phyloP scores from a whole-genome alignment of 2,113 vertebrate genomes.

The Poicephalus gulielmi region DNA sequence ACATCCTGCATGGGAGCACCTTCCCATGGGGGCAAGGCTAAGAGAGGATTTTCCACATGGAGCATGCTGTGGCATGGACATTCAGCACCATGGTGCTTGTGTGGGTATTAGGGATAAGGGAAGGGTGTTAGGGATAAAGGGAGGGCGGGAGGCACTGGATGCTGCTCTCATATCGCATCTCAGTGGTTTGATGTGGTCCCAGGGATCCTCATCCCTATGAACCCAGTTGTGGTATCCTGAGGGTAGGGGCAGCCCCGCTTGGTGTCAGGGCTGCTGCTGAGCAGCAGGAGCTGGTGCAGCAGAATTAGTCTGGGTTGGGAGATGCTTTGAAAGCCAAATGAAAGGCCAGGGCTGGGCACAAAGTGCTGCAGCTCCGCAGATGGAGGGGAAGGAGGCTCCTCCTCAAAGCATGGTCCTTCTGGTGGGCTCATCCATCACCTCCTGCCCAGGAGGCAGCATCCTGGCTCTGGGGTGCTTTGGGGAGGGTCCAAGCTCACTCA shows the following conservation, averaged over 20 bases:
- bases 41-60: not conserved
- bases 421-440: not conserved
- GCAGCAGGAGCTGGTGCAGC: slow-evolving; percentile 6
- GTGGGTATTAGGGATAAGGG: accelerated
- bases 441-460: not conserved
- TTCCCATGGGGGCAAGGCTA: not conserved
- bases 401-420: not conserved
- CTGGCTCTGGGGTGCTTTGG: not conserved
- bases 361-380: not conserved
- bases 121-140: not conserved
- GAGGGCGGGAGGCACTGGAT: not conserved
- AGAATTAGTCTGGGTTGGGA: not conserved
- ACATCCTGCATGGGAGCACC: accelerated
- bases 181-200: not conserved
- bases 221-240: accelerated
- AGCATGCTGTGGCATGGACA: not conserved
- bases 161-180: not conserved
- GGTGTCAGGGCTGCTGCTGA: not conserved
- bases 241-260: not conserved
- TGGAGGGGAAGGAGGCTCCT: not conserved
- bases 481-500: not conserved
- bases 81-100: accelerated
- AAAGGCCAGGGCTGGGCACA: not conserved
- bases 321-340: not conserved
- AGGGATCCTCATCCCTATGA: not conserved